Conservation (phyloP, 2,888 invertebrate genomes). For the Philonicus albiceps region DNA sequence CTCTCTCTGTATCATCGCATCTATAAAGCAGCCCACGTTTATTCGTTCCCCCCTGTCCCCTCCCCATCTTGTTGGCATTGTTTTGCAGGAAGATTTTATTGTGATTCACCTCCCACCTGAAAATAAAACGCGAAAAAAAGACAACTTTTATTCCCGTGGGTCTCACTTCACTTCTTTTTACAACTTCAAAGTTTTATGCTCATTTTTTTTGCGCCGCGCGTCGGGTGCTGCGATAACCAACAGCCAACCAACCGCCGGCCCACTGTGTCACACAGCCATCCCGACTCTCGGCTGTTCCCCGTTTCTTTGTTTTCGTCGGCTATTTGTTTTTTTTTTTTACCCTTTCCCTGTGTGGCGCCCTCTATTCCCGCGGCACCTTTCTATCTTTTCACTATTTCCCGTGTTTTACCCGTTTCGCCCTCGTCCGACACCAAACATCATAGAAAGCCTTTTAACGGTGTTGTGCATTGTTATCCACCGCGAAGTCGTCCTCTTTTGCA, state of each 20-base stretch:
- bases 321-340: background rate
- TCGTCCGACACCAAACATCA: conserved; percentile 22
- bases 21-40: background rate
- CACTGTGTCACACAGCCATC: background rate
- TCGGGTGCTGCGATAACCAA: background rate
- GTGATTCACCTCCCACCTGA: background rate
- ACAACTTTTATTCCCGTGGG: background rate
- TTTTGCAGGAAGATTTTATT: background rate
- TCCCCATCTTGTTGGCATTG: background rate
- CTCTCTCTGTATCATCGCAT: background rate
- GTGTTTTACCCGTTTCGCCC: background rate
- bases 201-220: background rate
- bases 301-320: conserved; percentile 1
- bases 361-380: background rate
- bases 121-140: background rate
- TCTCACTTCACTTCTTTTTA: background rate
- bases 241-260: background rate
- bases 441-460: conserved; percentile 20
- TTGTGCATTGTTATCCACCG: conserved; percentile 34
- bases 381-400: background rate
- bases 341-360: background rate
- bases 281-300: background rate
- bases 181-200: conserved; percentile 1
- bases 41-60: background rate
- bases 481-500: conserved; percentile 22